A percentile compares a stretch with the other conserved stretches of the same genome.
Conservation (phyloP, 1,140 invertebrate genomes). For the Aculops lycopersici region DNA sequence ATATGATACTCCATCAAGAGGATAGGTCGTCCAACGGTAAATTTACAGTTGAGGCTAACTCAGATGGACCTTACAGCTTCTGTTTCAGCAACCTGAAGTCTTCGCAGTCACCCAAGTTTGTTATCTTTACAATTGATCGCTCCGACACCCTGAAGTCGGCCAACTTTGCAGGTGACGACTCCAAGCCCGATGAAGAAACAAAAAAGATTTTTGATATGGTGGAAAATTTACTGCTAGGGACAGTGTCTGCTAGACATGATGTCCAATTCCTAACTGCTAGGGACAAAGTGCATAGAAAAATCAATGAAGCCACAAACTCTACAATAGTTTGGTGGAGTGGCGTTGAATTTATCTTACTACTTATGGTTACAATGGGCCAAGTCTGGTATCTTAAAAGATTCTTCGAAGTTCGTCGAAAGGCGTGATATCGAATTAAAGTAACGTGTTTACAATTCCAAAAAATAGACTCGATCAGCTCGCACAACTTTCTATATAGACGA, state of each 20-base stretch:
- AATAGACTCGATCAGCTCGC: no score
- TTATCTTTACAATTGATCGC: conserved; percentile 91
- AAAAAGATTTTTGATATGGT: conserved; percentile 92
- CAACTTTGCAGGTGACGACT: conserved; percentile 1
- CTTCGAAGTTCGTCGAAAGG: conserved; percentile 89
- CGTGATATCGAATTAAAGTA: no score
- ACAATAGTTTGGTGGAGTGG: conserved; percentile 91
- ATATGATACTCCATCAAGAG: conserved; percentile 54
- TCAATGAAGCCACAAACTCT: conserved; percentile 94
- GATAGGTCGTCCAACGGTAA: conserved; percentile 84
- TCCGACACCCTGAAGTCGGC: conserved; percentile 30
- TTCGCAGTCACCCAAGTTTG: conserved; percentile 89
- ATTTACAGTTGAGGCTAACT: conserved; percentile 80
- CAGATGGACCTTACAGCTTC: conserved; percentile 68
- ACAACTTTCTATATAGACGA: no score
- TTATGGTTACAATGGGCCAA: conserved; percentile 80
- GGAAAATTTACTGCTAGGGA: conserved; percentile 49
- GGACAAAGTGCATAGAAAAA: conserved; percentile 73
- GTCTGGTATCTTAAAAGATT: conserved; percentile 91
- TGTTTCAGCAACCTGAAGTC: conserved; percentile 98
- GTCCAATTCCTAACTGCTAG: conserved; percentile 97
- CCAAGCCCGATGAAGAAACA: conserved; percentile 18
- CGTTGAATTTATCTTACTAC: conserved; percentile 75
- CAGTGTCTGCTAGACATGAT: conserved; percentile 83
- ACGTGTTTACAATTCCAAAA: no score